Percentiles rank a stretch among this genome's conserved stretches.
These are phyloP conservation scores for Orthochromis indermauri DNA, from an alignment of 2,113 vertebrate species.

Conservation along the genomic window DNA sequence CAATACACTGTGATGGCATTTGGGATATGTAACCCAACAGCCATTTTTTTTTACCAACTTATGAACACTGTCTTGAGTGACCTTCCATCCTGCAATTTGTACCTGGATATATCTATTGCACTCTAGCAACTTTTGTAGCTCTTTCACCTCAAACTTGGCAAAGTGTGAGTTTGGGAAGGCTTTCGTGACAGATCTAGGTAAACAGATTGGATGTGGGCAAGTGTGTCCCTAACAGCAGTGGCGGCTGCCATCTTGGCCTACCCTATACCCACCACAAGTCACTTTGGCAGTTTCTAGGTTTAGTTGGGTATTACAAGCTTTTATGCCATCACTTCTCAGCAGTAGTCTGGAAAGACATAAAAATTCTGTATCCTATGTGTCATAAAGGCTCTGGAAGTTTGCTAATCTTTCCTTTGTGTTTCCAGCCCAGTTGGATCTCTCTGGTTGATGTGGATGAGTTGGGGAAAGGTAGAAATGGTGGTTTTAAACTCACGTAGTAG, in stretches of 20 bases:
- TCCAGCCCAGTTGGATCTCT: neutral
- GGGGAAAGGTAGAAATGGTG: neutral
- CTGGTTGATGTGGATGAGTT: neutral
- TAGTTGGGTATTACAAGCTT: neutral
- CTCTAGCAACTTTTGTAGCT: neutral
- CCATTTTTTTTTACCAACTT: neutral
- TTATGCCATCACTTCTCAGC: neutral
- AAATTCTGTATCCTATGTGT: neutral
- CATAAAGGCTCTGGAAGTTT: neutral
- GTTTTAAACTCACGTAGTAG: neutral
- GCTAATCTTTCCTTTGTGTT: neutral
- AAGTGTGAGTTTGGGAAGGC: neutral
- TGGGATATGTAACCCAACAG: neutral
- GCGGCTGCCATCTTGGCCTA: neutral
- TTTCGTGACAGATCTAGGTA: neutral
- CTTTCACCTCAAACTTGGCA: neutral
- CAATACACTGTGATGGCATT: neutral
- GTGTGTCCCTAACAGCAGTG: neutral
- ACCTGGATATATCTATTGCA: neutral
- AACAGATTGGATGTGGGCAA: neutral
- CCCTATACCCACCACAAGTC: neutral
- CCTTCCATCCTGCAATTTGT: neutral
- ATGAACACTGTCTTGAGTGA: neutral
- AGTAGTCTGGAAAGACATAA: neutral
- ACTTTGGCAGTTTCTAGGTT: neutral